Base-by-base conservation (phyloP, 2,888 invertebrate species). In the Tolmerus cingulatus region DNA sequence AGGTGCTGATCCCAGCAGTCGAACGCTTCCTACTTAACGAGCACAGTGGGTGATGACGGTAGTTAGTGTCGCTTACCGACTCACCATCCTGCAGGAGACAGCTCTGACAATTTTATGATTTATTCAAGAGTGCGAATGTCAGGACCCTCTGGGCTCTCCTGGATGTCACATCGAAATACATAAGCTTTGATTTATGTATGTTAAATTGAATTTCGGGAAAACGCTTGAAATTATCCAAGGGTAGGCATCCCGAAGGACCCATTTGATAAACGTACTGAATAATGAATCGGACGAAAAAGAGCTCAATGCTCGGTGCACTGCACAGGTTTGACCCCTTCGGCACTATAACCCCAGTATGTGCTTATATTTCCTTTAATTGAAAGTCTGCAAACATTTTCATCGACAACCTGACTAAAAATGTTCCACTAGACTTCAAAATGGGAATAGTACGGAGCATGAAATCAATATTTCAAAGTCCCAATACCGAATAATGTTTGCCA, bases 91-190 rank as follows among this genome's bases (percentile, higher is more conserved):
- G 79, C 79, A 43, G 79, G 79, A 46, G 79, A 79, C 79, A 79
- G 79, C 43, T 43, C 40, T 79, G 79, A 79, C 79, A 79, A 79
- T 79, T 46, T 46, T 46, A 46, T 79, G 79, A 79, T 79, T 79
- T 79, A 79, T 46, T 37, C 34, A 76, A 76, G 76, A 37, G 76
- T 34, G 76, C 76, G 37, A 76, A 37, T 76, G 76, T 76, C 76
- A 76, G 76, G 37, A 76, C 76, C 76, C 37, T 76, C 37, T 37
- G 76, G 74, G 76, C 9, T 37, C 19, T 34, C 76, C 37, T 34
- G 23, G 37, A 37, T 37, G n/a, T 34, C 37, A 30, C 16, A 34
- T 9, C 27, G 76, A 76, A 37, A 76, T 76, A 37, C 37, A 19
- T n/a, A 34, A 76, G 19, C 16, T 76, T 34, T 76, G 76, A 76